phyloP scores from a whole-genome alignment of 2,113 vertebrate genomes.

The Bujurquina vittata region DNA sequence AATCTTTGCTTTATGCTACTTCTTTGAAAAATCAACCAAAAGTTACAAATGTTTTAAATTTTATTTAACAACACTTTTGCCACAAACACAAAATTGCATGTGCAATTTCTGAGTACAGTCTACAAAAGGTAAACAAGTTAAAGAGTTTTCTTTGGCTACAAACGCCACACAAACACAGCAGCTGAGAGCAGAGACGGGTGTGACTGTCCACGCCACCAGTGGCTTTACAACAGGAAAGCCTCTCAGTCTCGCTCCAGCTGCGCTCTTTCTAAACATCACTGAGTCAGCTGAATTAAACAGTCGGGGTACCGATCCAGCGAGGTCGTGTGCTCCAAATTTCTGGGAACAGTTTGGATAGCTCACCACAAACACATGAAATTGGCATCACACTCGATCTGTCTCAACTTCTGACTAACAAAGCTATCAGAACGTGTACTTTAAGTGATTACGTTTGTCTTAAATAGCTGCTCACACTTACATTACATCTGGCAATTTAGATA shows the following conservation, averaged over 20 bases:
- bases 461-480: not conserved
- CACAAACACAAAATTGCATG: slow-evolving; percentile 42
- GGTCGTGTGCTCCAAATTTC: not conserved
- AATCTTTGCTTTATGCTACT: not conserved
- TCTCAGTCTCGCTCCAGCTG: slow-evolving; percentile 42
- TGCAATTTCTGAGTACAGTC: slow-evolving; percentile 17
- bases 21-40: not conserved
- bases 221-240: not conserved
- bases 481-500: not conserved
- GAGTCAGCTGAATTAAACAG: slow-evolving; percentile 15
- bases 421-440: not conserved
- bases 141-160: slow-evolving; percentile 61
- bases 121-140: slow-evolving; percentile 34
- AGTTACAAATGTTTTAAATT: not conserved
- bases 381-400: not conserved
- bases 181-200: slow-evolving; percentile 14
- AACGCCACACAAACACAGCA: slow-evolving; percentile 16
- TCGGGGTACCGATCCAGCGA: not conserved
- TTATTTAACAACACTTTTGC: slow-evolving; percentile 44
- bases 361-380: not conserved
- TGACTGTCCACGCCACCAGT: not conserved
- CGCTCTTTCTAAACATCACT: slow-evolving; percentile 47
- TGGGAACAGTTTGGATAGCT: not conserved
- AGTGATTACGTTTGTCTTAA: not conserved
- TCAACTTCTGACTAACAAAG: not conserved